A percentile compares a stretch with the other conserved stretches of the same genome.
These are phyloP conservation scores for Protaetia brevitarsis DNA, from an alignment of 1,140 invertebrate species.

Conservation along the genomic window DNA sequence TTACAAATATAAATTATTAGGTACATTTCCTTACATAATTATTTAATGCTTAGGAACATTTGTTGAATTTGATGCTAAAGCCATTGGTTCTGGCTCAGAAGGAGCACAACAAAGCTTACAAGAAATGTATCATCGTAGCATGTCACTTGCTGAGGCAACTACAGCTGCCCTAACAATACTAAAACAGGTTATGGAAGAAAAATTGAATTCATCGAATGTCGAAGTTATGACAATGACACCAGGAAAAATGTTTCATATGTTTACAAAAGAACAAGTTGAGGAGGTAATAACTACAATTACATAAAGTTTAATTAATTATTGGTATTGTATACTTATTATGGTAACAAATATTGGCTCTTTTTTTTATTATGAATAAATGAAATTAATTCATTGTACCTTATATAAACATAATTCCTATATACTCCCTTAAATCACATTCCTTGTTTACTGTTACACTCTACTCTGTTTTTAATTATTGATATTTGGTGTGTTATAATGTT, in stretches of 20 bases:
- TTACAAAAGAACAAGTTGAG: slow-evolving; percentile 84
- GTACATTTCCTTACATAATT: slow-evolving; percentile 43
- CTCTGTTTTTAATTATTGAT: too few species aligned
- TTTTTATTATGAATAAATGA: slow-evolving; percentile 12
- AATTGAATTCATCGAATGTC: slow-evolving; percentile 95
- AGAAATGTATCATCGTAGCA: slow-evolving; percentile 71
- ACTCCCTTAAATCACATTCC: too few species aligned
- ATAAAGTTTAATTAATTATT: neutral
- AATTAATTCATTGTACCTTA: too few species aligned
- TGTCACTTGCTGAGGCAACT: slow-evolving; percentile 94
- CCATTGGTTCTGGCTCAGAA: slow-evolving; percentile 98
- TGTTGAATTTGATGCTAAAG: slow-evolving; percentile 97
- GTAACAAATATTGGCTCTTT: neutral
- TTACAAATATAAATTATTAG: slow-evolving; percentile 47
- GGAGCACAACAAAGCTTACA: slow-evolving; percentile 95
- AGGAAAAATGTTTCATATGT: slow-evolving; percentile 84
- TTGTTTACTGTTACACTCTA: too few species aligned
- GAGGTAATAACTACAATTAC: slow-evolving; percentile 55
- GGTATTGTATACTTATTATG: neutral
- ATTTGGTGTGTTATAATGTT: too few species aligned
- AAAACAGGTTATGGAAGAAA: slow-evolving; percentile 99
- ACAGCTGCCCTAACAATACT: slow-evolving; percentile 90
- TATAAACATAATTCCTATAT: too few species aligned
- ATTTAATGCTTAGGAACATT: slow-evolving; percentile 68
- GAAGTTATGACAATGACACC: slow-evolving; percentile 95